phyloP scores from a whole-genome alignment of 1,140 invertebrate species.

The Drosophila orena region DNA sequence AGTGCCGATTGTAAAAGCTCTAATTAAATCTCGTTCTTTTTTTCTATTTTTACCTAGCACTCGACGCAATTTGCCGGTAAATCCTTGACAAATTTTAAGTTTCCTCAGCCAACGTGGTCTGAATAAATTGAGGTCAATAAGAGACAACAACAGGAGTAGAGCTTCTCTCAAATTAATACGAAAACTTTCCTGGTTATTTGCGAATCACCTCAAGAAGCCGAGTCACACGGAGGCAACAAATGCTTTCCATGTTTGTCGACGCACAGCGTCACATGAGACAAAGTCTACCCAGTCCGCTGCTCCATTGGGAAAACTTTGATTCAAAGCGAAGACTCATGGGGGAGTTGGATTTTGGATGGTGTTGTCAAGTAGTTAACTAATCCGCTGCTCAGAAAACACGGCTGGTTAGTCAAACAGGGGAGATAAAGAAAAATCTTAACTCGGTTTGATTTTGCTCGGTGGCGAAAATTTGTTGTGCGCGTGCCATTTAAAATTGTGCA shows the following conservation, averaged over 20 bases:
- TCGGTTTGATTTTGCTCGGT: conserved; percentile 47
- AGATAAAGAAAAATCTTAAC: conserved; percentile 41
- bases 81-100: conserved; percentile 25
- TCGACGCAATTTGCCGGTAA: background rate
- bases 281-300: conserved; percentile 12
- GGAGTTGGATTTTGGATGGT: conserved; percentile 4
- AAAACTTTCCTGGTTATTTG: conserved; percentile 83
- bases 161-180: conserved; percentile 71
- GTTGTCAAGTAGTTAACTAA: conserved; percentile 77
- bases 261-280: conserved; percentile 28
- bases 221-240: conserved; percentile 53
- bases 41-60: background rate
- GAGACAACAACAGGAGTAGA: conserved; percentile 29
- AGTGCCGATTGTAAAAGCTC: no score
- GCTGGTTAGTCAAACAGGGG: conserved; percentile 69
- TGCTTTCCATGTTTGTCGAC: conserved; percentile 57
- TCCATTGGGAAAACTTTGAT: conserved; percentile 60
- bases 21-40: no score
- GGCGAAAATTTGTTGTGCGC: conserved; percentile 61
- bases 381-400: conserved; percentile 62
- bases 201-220: conserved; percentile 64
- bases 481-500: conserved; percentile 83
- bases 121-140: conserved; percentile 68
- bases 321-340: conserved; percentile 50
- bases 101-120: conserved; percentile 58